Conservation (phyloP, 2,797 vertebrate genomes). For the Dromococcyx pavoninus region DNA sequence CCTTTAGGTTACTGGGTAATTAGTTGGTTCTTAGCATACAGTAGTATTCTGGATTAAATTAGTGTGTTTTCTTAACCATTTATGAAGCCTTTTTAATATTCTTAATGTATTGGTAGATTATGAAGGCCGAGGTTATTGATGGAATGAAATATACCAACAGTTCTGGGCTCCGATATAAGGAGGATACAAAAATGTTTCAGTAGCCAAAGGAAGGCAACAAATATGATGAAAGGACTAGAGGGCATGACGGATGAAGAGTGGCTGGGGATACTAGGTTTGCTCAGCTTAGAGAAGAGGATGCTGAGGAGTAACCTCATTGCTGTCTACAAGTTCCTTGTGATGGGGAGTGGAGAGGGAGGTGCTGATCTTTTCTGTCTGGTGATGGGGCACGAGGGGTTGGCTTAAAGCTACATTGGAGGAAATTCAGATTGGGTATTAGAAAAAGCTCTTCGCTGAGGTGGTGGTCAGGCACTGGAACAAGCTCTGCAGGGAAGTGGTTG, state of each 20-base stretch:
- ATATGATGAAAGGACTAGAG: neutral
- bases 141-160: neutral
- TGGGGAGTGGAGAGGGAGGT: neutral
- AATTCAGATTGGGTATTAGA: neutral
- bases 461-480: neutral
- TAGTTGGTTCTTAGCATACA: neutral
- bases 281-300: neutral
- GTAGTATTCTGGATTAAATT: neutral
- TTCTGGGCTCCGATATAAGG: neutral
- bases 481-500: neutral
- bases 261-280: neutral
- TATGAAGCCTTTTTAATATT: neutral
- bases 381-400: neutral
- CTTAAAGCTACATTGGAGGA: neutral
- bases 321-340: neutral
- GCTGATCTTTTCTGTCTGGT: neutral
- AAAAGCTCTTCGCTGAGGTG: neutral
- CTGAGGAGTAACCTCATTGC: neutral
- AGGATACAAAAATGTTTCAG: neutral
- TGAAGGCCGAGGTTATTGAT: neutral
- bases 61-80: neutral
- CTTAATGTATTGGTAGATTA: neutral
- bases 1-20: neutral
- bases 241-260: fast-evolving
- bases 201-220: neutral